Base-by-base conservation (phyloP, 2,797 vertebrate genomes). In the Rachycentron canadum region DNA sequence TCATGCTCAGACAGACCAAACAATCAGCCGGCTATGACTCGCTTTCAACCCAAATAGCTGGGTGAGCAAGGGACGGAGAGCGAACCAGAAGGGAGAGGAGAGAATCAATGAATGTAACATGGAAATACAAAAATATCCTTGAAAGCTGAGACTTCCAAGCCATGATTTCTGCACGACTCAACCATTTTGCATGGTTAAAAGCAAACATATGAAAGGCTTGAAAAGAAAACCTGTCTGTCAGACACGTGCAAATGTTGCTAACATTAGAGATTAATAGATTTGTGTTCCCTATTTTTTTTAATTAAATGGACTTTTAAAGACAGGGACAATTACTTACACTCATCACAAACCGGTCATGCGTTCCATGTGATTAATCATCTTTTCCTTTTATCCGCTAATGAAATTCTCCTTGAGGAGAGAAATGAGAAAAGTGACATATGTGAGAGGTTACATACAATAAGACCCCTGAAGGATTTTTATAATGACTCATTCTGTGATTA, bases 401-500 rank as follows among this genome's bases (percentile, higher is more conserved):
- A 23, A 62, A 78, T 80, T 89, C 78, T 85, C 86, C 88, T 90
- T 90, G 86, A 80, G 67, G 70, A 77, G 60, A 69, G 32, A 58
- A 76, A 85, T 78, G 67, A 80, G 58, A 82, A 76, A 83, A 81
- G n/a, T 45, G 68, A 72, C 74, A 65, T 57, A 30, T 78, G 76
- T 69, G 60, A 83, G 73, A 78, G 76, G 71, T 78, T 68, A 50
- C 76, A 62, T 73, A 81, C 69, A 73, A 78, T 72, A 78, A 81
- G 62, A 79, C 52, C 59, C 32, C 32, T 71, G 76, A 67, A 50
- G 36, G 53, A 45, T 57, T 73, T 40, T 56, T 60, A 55, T 61
- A 79, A 85, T 84, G 57, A 84, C 32, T 79, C 55, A 71, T 72
- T 56, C 13, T 69, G 45, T 86, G 78, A 88, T 89, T 88, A 73